Percentiles rank a stretch among this genome's conserved stretches.
Conservation (phyloP, 2,113 vertebrate species). For the Carettochelys insculpta region DNA sequence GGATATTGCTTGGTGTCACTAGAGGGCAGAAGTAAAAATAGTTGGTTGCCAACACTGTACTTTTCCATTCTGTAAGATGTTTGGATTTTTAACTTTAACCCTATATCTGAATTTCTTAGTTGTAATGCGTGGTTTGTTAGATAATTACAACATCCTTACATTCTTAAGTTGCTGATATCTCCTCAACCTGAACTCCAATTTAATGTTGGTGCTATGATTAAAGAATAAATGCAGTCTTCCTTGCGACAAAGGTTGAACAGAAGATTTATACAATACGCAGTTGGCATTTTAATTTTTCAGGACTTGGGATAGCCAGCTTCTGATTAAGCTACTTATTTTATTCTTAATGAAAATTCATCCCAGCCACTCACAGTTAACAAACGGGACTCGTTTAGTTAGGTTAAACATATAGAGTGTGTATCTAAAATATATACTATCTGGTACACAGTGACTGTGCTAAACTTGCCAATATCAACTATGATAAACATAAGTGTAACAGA, state of each 20-base stretch:
- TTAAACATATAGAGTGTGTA: background rate
- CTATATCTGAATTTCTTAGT: background rate
- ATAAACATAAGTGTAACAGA: background rate
- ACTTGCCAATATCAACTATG: background rate
- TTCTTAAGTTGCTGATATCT: background rate
- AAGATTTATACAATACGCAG: background rate
- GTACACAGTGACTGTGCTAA: background rate
- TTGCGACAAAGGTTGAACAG: background rate
- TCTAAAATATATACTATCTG: background rate
- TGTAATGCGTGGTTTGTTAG: fast-evolving
- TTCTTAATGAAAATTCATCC: background rate
- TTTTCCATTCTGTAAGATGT: background rate
- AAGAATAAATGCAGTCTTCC: background rate
- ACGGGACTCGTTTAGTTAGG: background rate
- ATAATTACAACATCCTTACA: background rate
- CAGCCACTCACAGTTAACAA: background rate
- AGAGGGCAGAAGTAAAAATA: background rate
- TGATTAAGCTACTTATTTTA: background rate
- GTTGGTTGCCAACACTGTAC: background rate
- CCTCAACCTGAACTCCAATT: background rate
- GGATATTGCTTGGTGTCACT: background rate
- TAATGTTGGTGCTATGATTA: background rate
- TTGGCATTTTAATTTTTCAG: background rate
- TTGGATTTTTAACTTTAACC: background rate
- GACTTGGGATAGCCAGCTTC: background rate